These are phyloP conservation scores for Trisateles emortualis DNA, from an alignment of 2,888 invertebrate species.

Conservation along the genomic window DNA sequence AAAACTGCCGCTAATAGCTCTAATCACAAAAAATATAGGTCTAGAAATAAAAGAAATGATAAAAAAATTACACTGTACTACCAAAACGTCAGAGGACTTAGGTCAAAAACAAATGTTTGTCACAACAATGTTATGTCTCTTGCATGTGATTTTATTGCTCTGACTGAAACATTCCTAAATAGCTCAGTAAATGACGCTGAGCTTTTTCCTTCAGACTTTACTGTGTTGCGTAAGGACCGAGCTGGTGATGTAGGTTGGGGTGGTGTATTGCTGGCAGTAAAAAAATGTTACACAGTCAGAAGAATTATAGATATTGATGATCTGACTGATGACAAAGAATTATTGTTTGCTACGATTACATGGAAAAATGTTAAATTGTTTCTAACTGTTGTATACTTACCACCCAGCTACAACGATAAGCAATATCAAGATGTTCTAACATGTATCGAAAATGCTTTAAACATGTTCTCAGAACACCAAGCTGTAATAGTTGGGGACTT, in stretches of 20 bases:
- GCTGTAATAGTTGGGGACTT: neutral
- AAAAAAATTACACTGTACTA: too few species aligned
- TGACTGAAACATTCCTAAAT: slow-evolving; percentile 7
- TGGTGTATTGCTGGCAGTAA: slow-evolving; percentile 5
- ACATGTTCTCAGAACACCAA: too few species aligned
- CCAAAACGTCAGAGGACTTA: slow-evolving; percentile 7
- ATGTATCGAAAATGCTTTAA: slow-evolving; percentile 3
- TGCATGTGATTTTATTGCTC: slow-evolving; percentile 2
- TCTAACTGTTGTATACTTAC: slow-evolving; percentile 9
- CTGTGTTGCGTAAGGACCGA: slow-evolving; percentile 5
- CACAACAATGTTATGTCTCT: neutral
- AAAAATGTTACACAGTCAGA: slow-evolving; percentile 4
- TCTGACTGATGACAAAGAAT: slow-evolving; percentile 17
- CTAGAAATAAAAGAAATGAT: too few species aligned
- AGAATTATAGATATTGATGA: slow-evolving; percentile 9
- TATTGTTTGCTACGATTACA: slow-evolving; percentile 10
- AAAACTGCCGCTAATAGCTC: too few species aligned
- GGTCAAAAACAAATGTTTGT: slow-evolving; percentile 1
- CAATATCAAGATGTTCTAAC: slow-evolving; percentile 12
- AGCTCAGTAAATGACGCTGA: slow-evolving; percentile 7
- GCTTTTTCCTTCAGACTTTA: slow-evolving; percentile 2
- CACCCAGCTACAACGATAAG: slow-evolving; percentile 11
- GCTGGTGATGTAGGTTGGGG: slow-evolving; percentile 9
- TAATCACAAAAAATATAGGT: too few species aligned
- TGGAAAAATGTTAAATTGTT: slow-evolving; percentile 11